Conservation (phyloP, 2,888 invertebrate species). For the Chrysopilus asiliformis region DNA sequence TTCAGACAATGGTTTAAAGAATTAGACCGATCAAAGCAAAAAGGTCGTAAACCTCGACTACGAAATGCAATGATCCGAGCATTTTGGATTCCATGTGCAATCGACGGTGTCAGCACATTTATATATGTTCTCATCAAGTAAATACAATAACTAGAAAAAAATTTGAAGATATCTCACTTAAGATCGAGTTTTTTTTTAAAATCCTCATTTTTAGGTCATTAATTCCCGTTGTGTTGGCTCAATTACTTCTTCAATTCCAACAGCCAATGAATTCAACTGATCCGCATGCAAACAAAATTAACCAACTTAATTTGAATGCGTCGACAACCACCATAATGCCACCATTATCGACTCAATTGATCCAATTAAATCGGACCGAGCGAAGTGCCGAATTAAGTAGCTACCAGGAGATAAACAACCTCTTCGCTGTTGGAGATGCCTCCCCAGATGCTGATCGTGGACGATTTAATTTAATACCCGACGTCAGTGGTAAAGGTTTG, state of each 20-base stretch:
- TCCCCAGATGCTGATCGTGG: too few species aligned
- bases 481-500: too few species aligned
- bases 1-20: slow-evolving; percentile 55
- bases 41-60: slow-evolving; percentile 47
- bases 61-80: slow-evolving; percentile 50
- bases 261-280: slow-evolving; percentile 11
- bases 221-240: slow-evolving; percentile 32
- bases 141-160: slow-evolving; percentile 8
- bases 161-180: background rate
- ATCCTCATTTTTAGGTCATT: slow-evolving; percentile 23
- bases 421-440: too few species aligned
- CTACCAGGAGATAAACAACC: too few species aligned
- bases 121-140: slow-evolving; percentile 32
- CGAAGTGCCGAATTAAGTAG: too few species aligned
- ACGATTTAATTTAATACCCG: too few species aligned
- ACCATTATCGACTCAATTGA: background rate
- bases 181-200: background rate
- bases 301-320: background rate
- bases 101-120: slow-evolving; percentile 49
- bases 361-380: slow-evolving; percentile 4
- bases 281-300: background rate
- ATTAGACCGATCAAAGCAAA: slow-evolving; percentile 41
- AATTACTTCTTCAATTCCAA: slow-evolving; percentile 32
- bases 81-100: slow-evolving; percentile 53
- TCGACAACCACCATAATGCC: background rate